These are phyloP conservation scores for Uromys caudimaculatus DNA, from an alignment of 2,797 vertebrate genomes.

Conservation along the genomic window DNA sequence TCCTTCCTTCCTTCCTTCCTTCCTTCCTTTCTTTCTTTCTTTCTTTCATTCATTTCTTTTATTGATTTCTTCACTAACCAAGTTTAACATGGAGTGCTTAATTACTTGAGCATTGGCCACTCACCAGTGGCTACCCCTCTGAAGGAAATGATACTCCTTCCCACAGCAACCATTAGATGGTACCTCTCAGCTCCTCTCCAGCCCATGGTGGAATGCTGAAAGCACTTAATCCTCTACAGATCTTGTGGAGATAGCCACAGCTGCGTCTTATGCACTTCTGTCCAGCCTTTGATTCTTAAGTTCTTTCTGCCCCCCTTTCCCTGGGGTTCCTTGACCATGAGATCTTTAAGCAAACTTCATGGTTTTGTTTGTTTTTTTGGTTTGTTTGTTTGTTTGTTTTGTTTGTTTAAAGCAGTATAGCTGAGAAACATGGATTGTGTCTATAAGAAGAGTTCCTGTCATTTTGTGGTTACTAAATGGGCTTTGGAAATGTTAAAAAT, in stretches of 20 bases:
- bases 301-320: background rate
- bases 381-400: too few species aligned
- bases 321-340: too few species aligned
- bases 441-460: background rate
- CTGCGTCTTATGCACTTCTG: background rate
- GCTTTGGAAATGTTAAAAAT: background rate
- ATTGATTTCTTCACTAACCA: background rate
- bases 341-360: conserved; percentile 23
- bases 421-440: background rate
- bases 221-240: background rate
- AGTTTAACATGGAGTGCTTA: background rate
- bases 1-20: rapidly evolving
- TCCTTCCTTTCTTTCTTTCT: background rate
- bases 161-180: background rate
- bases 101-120: background rate
- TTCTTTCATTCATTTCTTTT: background rate
- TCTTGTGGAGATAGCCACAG: background rate
- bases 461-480: background rate
- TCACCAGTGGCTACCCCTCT: background rate
- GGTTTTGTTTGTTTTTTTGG: background rate
- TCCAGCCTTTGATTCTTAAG: too few species aligned
- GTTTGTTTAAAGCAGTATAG: background rate
- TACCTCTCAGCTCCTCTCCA: background rate
- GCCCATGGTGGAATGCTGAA: background rate
- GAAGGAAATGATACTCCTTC: background rate